Evolutionary conservation across 1,140 invertebrate genomes (phyloP), one percentile per base, ranked within the genome.

Genomic region (Ceratina calcarata): DNA sequence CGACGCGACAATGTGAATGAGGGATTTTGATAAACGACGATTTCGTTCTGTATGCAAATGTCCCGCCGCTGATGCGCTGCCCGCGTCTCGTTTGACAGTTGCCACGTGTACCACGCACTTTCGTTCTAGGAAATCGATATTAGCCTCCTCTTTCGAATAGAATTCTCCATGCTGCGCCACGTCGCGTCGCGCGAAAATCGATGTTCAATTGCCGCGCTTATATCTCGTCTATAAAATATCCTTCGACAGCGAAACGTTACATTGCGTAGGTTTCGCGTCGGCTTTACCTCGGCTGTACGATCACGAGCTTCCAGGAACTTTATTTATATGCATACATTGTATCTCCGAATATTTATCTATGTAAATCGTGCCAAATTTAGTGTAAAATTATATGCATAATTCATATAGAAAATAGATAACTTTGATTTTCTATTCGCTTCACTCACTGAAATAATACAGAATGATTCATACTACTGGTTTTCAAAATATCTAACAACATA

Each of bases 41-140:
- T 78, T 72, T 78, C 76, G 76, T 62, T 78, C 76, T 72, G 51
- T 78, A 78, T 78, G 76, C 76, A 78, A 78, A 78, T 78, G 15
- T 15, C 0, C 22, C 13, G 37, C 27, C 55, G 55, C n/a, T 66
- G 65, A 77, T 51, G 37, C 75, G 45, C 15, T 55, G 18, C 12
- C 12, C n/a, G 58, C 27, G 16, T 15, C 22, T 13, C 67, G 68
- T 78, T 72, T 51, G 32, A 61, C 75, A 15, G 70, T 62, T 69
- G 67, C 57, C 67, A 51, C 66, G 55, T 55, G 65, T 68, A 49
- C 65, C 74, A 51, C 65, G 65, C 65, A 55, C 55, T 69, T 51
- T 69, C 65, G 55, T 67, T 45, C 16, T 32, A 4, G 22, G 55
- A 53, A 69, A 64, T 71, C 76, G 67, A 62, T 71, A 69, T 37